phyloP scores from a whole-genome alignment of 2,113 vertebrate genomes.

The Candoia aspera region DNA sequence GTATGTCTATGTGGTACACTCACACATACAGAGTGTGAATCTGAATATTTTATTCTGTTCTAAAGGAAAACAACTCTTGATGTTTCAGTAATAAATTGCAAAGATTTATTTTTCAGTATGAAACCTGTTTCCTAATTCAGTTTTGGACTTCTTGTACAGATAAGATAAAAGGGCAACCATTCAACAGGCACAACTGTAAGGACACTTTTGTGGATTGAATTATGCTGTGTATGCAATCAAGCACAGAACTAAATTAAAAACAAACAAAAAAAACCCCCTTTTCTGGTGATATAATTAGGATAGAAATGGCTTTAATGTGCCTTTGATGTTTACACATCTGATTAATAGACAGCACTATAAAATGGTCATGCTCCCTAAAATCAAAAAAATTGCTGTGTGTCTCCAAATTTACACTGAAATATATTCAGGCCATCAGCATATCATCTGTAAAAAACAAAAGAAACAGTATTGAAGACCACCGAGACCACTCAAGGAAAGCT shows the following conservation, averaged over 20 bases:
- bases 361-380: no score
- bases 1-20: background rate
- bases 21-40: background rate
- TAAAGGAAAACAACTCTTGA: background rate
- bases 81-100: background rate
- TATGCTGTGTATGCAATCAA: background rate
- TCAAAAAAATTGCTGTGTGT: background rate
- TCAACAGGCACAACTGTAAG: background rate
- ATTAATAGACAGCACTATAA: background rate
- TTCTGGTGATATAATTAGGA: background rate
- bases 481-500: rapidly evolving
- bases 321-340: background rate
- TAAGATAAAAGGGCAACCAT: background rate
- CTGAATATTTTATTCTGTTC: no score
- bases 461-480: background rate
- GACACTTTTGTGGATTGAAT: background rate
- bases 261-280: background rate
- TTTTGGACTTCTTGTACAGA: background rate
- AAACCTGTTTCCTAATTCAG: background rate
- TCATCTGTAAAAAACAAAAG: background rate
- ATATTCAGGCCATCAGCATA: background rate
- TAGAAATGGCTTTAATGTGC: no score
- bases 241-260: background rate
- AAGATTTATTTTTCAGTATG: background rate
- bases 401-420: no score